These are phyloP conservation scores for Picathartes gymnocephalus DNA, from an alignment of 2,113 vertebrate species.

Conservation along the genomic window DNA sequence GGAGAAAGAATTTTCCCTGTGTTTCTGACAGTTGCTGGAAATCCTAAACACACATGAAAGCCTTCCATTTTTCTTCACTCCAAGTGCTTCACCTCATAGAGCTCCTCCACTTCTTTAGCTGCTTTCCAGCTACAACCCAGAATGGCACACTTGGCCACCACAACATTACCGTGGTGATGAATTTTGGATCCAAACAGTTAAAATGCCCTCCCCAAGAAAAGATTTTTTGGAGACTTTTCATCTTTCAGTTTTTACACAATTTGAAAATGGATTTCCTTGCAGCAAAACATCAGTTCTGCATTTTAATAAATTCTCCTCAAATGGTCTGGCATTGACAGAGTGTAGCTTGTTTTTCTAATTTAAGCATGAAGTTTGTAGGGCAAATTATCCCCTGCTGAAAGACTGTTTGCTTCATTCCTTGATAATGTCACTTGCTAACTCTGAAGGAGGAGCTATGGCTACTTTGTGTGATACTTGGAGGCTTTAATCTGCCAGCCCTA, in stretches of 20 bases:
- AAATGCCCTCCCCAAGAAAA: background rate
- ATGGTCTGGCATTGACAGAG: background rate
- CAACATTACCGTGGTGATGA: background rate
- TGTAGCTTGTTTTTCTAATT: background rate
- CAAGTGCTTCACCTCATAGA: background rate
- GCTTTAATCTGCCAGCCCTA: slow-evolving; percentile 27
- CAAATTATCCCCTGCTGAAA: slow-evolving; percentile 36
- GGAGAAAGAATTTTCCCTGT: background rate
- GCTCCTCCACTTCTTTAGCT: background rate
- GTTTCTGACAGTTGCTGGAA: background rate
- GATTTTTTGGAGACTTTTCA: background rate
- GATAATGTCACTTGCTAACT: slow-evolving; percentile 1
- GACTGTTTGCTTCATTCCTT: background rate
- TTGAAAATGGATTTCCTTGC: background rate
- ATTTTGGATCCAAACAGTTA: background rate
- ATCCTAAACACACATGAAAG: background rate
- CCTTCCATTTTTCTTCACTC: background rate
- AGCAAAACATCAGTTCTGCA: background rate
- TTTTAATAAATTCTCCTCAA: background rate
- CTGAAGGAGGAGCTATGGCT: slow-evolving; percentile 5
- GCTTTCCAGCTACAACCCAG: background rate
- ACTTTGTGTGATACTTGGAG: background rate
- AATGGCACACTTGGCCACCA: background rate
- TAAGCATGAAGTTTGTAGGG: slow-evolving; percentile 1
- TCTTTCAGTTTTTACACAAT: background rate